phyloP scores from a whole-genome alignment of 2,888 invertebrate species.

The Mythimna lalbum region DNA sequence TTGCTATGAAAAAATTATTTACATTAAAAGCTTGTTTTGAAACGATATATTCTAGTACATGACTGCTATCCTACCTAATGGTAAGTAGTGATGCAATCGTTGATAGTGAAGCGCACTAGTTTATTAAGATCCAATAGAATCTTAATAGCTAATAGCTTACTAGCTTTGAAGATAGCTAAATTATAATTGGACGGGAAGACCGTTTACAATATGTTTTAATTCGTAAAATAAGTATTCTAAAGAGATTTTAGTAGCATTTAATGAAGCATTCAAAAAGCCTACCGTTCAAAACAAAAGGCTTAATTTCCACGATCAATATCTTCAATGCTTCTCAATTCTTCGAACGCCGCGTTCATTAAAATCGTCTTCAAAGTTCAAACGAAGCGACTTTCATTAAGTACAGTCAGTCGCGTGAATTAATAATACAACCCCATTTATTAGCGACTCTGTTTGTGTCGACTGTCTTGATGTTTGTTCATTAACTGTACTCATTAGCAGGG shows the following conservation, averaged over 20 bases:
- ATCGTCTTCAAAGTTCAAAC: slow-evolving; percentile 44
- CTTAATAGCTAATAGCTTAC: too few species aligned
- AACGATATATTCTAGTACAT: too few species aligned
- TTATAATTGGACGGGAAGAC: too few species aligned
- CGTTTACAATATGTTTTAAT: too few species aligned
- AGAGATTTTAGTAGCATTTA: neutral
- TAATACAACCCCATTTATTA: slow-evolving; percentile 63
- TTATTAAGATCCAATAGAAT: too few species aligned
- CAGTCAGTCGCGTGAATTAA: slow-evolving; percentile 49
- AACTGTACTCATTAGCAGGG: slow-evolving; percentile 73
- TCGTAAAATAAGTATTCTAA: neutral
- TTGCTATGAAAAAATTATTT: too few species aligned
- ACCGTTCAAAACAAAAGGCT: neutral
- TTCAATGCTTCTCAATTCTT: neutral
- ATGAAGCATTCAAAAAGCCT: neutral
- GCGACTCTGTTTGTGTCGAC: slow-evolving; percentile 64
- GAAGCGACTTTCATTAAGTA: slow-evolving; percentile 14
- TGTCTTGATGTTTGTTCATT: slow-evolving; percentile 72
- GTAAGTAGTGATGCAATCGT: too few species aligned
- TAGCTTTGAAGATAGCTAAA: too few species aligned
- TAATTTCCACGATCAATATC: slow-evolving; percentile 20
- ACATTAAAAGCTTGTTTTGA: too few species aligned
- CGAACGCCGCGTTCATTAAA: slow-evolving; percentile 37
- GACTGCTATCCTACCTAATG: too few species aligned
- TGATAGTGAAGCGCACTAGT: too few species aligned